Evolutionary conservation across 2,888 invertebrate genomes (phyloP).

Genomic region (Oegoconia quadripuncta): DNA sequence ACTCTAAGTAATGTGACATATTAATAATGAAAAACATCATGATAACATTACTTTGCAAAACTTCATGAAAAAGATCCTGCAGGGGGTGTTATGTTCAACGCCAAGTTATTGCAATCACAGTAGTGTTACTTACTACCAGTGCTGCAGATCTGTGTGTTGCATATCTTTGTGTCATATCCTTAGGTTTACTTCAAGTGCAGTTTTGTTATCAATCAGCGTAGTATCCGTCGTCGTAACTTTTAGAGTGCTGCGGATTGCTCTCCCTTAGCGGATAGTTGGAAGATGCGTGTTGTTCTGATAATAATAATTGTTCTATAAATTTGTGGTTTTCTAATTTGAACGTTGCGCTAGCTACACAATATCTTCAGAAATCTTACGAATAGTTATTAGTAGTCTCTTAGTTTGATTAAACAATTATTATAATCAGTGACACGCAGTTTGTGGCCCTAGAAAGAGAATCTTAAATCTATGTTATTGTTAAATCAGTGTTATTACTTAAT

Average conservation of each 20-base stretch:
- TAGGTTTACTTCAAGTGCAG: constrained; percentile 28
- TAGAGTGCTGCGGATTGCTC: constrained; percentile 66
- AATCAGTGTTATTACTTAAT: constrained; percentile 75
- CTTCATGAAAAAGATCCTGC: too few relatives aligned
- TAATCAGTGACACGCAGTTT: constrained; percentile 55
- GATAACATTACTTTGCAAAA: too few relatives aligned
- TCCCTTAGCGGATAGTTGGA: constrained; percentile 69
- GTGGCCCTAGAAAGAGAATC: constrained; percentile 67
- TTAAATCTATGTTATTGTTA: constrained; percentile 74
- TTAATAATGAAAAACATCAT: too few relatives aligned
- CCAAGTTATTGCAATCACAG: too few relatives aligned
- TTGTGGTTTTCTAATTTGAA: background rate
- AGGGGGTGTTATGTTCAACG: too few relatives aligned
- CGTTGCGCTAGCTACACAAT: constrained; percentile 2
- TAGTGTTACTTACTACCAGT: too few relatives aligned
- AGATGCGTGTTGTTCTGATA: constrained; percentile 50
- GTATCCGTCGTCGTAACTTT: constrained; percentile 68
- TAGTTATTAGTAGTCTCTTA: background rate
- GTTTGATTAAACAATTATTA: constrained; percentile 26
- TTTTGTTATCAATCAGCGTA: constrained; percentile 55
- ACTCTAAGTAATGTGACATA: too few relatives aligned
- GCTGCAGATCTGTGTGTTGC: too few relatives aligned
- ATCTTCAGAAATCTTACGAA: too few relatives aligned
- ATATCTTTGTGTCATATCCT: too few relatives aligned
- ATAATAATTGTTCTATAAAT: constrained; percentile 34